Base-by-base conservation (phyloP, 2,888 invertebrate genomes). In the Geotrupes spiniger region DNA sequence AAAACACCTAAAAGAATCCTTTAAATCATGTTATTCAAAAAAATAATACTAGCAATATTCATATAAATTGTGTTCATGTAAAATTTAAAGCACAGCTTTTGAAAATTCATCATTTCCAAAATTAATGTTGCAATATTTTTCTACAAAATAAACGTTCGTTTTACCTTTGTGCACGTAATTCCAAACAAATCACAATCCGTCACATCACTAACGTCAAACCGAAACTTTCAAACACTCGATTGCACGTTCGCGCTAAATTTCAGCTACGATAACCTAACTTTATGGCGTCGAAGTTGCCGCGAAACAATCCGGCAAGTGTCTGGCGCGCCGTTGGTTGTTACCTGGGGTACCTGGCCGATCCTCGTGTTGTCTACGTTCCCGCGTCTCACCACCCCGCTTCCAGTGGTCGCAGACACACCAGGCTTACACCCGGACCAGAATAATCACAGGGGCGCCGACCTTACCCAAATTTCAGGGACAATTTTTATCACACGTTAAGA, bases 251-350 rank as follows among this genome's bases (percentile, higher is more conserved):
- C 12, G 25, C 27, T 17, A 27, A 28, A 44, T 25, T 37, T 33
- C 15, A 37, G 15, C 11, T 21, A 16, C 21, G 3, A 14, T 17
- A 37, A 44, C 4, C 21, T 42, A 21, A 16, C 15, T 15, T 12
- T 14, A 29, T 11, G 27, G 37, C 40, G 47, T 47, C 58, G 59
- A 57, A 61, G 63, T 62, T 62, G 54, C 54, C 53, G 54, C 57
- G 59, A 59, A 61, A 59, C 50, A 53, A 59, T 59, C 61, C 59
- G 57, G 62, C 64, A 64, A 64, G 64, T 64, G 63, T 63, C 60
- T 62, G 62, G 56, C 62, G 59, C 60, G 56, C 61, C 55, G 58
- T 63, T 61, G 54, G 53, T 53, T 51, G 48, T 61, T 61, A 61
- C 62, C 60, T 61, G 43, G 36, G 60, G 59, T 61, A 62, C 62